Percentiles rank a stretch among this genome's conserved stretches.
Conservation (phyloP, 2,888 invertebrate genomes). For the Gastrophysa polygoni region DNA sequence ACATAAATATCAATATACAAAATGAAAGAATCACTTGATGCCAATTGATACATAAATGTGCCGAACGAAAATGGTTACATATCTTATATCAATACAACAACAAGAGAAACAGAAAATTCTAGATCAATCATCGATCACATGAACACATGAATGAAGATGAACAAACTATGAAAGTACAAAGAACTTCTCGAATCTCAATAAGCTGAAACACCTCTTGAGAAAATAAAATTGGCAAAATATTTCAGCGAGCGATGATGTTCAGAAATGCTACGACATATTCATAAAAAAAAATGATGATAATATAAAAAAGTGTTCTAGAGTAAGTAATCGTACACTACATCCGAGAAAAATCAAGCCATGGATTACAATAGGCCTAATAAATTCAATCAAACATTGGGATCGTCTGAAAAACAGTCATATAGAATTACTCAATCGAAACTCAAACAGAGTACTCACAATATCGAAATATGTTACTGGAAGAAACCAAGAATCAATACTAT, state of each 20-base stretch:
- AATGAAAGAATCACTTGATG: not conserved
- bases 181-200: not conserved
- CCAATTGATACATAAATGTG: not conserved
- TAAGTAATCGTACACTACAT: not conserved
- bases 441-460: not conserved
- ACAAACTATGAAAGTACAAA: slow-evolving; percentile 3
- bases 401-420: not conserved
- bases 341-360: not conserved
- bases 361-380: not conserved
- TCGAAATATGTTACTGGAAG: not conserved
- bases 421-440: not conserved
- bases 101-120: slow-evolving; percentile 5
- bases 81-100: slow-evolving; percentile 4
- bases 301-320: not conserved
- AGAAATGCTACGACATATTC: not conserved
- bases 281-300: not conserved
- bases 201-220: not conserved
- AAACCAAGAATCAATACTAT: not conserved
- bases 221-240: slow-evolving; percentile 2
- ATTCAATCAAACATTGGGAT: not conserved
- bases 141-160: not conserved
- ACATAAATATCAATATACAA: not conserved
- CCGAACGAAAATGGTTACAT: slow-evolving; percentile 1
- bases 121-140: not conserved
- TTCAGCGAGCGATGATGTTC: not conserved